Evolutionary conservation across 53 echinoderm and acorn worm genomes (phyloP), one percentile per base, ranked within the genome.

Genomic region (Zoroaster sp.): DNA sequence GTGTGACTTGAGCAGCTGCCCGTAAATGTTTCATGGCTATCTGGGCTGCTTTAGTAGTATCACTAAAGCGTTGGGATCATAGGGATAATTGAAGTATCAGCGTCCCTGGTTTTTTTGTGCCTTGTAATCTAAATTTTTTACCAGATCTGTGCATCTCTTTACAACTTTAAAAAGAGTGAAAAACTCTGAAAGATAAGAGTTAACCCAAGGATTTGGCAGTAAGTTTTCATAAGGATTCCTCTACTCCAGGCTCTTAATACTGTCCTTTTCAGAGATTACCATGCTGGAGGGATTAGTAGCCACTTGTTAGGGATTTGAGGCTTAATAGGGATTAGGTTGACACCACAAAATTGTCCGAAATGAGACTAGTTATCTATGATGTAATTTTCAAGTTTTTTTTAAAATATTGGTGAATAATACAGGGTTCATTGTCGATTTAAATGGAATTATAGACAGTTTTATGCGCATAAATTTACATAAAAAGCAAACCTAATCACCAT

Each of bases 191-290:
- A 15, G 51, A n/a, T 47, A 25, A 46, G n/a, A 30, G 42, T 30
- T 47, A 75, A 75, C 30, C 51, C 47, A 4, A 59, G 76, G 49
- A 49, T 49, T 47, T 76, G 46, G 34, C 15, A 28, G 41, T 40
- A 76, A 76, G 46, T 46, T 49, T 33, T 47, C 5, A 17, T 33
- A 30, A 21, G 5, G 33, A 33, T 47, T 20, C 40, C 31, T 43
- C 11, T 4, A 21, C 30, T 49, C 30, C 46, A 47, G 33, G 10
- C 47, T 76, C 42, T 76, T 44, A 38, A 73, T 73, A 40, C 38
- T 18, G 39, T 76, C 49, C 76, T 76, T 41, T 59, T 76, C 42
- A 46, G 76, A 32, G 76, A 76, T 76, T 76, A 76, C 17, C 49
- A 18, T 42, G 76, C 49, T 33, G n/a, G 76, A 45, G 25, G 47